Evolutionary conservation across 1,140 invertebrate genomes (phyloP).

Genomic region (Drosophila yakuba): DNA sequence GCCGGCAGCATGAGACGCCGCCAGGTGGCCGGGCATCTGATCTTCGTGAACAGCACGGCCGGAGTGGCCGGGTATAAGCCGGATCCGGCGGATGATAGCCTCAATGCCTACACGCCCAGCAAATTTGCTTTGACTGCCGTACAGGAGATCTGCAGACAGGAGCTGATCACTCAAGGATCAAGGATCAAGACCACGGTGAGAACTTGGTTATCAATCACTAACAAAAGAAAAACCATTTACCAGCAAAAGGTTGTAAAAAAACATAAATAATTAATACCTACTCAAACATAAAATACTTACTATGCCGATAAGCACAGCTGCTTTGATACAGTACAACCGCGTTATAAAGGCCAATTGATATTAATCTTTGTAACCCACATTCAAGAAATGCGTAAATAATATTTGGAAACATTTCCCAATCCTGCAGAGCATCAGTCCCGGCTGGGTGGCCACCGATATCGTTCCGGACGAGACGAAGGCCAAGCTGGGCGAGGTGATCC

Average conservation of each 20-base stretch:
- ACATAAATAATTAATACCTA: not conserved
- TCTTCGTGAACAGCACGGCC: slow-evolving; percentile 89
- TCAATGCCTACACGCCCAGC: slow-evolving; percentile 87
- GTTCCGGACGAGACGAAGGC: slow-evolving; percentile 65
- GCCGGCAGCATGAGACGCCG: slow-evolving; percentile 89
- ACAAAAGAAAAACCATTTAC: too few relatives aligned
- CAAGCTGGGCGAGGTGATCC: slow-evolving; percentile 63
- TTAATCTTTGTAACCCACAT: not conserved
- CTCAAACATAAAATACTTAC: not conserved
- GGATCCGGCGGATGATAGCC: slow-evolving; percentile 79
- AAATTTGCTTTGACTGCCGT: slow-evolving; percentile 90
- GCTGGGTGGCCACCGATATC: slow-evolving; percentile 87
- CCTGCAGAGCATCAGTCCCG: slow-evolving; percentile 87
- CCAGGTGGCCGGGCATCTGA: slow-evolving; percentile 88
- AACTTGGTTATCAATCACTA: too few relatives aligned
- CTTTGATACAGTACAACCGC: not conserved
- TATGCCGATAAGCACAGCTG: not conserved
- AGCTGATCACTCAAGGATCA: slow-evolving; percentile 86
- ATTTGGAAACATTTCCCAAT: not conserved
- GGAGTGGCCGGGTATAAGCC: slow-evolving; percentile 85
- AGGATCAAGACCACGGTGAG: slow-evolving; percentile 90
- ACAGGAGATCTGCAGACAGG: slow-evolving; percentile 87
- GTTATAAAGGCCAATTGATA: not conserved
- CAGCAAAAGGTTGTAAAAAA: not conserved
- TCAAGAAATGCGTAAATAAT: not conserved